These are phyloP conservation scores for Nephrotoma flavescens DNA, from an alignment of 2,888 invertebrate genomes.

Conservation along the genomic window DNA sequence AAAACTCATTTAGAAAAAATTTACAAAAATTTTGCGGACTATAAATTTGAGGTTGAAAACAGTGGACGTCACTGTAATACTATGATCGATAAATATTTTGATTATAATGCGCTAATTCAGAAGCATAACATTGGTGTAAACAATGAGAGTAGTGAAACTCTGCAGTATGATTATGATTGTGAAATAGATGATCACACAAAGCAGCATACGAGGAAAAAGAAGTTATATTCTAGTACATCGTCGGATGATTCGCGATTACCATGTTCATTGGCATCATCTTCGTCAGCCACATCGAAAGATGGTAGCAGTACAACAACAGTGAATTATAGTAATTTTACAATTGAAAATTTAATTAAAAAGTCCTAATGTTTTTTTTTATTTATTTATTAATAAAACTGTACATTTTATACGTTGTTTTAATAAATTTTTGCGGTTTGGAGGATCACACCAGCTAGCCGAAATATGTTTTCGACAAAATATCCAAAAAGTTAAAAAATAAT, in stretches of 20 bases:
- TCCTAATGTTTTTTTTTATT: background rate
- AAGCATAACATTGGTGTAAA: background rate
- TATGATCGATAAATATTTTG: background rate
- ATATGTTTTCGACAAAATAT: too few species aligned
- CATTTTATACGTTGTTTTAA: background rate
- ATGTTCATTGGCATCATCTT: background rate
- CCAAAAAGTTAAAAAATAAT: too few species aligned
- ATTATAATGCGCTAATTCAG: background rate
- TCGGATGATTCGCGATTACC: background rate
- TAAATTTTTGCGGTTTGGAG: background rate
- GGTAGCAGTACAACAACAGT: background rate
- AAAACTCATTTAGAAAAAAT: background rate
- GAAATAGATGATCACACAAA: background rate
- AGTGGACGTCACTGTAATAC: background rate
- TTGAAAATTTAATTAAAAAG: conserved; percentile 10
- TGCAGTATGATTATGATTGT: background rate
- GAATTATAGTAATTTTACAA: conserved; percentile 9
- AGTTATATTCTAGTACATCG: background rate
- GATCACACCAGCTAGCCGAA: too few species aligned
- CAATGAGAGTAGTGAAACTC: background rate
- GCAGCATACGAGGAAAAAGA: background rate
- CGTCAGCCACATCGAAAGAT: background rate
- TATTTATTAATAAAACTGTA: background rate
- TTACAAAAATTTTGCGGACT: background rate
- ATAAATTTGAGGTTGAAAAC: background rate